A percentile compares a stretch with the other conserved stretches of the same genome.
Evolutionary conservation across 2,888 invertebrate genomes (phyloP).

Genomic region (Drosophila antonietae): DNA sequence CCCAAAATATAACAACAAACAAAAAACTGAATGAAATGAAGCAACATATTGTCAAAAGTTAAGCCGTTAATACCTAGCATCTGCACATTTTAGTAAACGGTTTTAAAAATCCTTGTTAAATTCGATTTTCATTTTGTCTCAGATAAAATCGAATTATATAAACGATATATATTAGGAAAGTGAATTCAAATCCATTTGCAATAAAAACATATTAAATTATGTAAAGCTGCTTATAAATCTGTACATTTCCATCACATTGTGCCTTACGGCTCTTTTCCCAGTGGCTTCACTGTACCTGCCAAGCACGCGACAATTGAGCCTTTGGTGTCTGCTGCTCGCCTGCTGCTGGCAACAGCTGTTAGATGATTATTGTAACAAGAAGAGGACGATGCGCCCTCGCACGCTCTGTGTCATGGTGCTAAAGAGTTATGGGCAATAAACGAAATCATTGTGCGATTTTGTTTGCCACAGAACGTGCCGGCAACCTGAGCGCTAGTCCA

Average conservation of each 20-base stretch:
- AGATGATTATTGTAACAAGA: slow-evolving; percentile 2
- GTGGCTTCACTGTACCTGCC: slow-evolving; percentile 25
- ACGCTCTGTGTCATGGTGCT: slow-evolving; percentile 48
- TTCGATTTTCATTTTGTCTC: background rate
- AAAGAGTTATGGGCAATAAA: slow-evolving; percentile 82
- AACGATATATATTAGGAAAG: background rate
- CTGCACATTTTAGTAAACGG: background rate
- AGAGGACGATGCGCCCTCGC: slow-evolving; percentile 15
- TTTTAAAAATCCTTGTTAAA: background rate
- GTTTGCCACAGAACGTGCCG: slow-evolving; percentile 53
- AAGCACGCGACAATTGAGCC: slow-evolving; percentile 21
- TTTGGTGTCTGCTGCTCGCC: background rate
- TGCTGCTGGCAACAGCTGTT: slow-evolving; percentile 19
- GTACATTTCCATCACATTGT: slow-evolving; percentile 3
- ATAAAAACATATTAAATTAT: slow-evolving; percentile 31
- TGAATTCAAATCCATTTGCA: slow-evolving; percentile 26
- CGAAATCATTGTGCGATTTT: slow-evolving; percentile 66
- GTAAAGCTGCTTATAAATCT: slow-evolving; percentile 31
- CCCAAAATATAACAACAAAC: background rate
- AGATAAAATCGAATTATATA: background rate
- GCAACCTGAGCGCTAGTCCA: slow-evolving; percentile 45
- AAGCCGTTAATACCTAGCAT: background rate
- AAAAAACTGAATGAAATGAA: background rate
- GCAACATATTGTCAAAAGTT: background rate
- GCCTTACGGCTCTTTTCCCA: slow-evolving; percentile 22